A percentile compares a stretch with the other conserved stretches of the same genome.
Conservation (phyloP, 53 echinoderm and acorn worm genomes). For the Apostichopus leukothele region DNA sequence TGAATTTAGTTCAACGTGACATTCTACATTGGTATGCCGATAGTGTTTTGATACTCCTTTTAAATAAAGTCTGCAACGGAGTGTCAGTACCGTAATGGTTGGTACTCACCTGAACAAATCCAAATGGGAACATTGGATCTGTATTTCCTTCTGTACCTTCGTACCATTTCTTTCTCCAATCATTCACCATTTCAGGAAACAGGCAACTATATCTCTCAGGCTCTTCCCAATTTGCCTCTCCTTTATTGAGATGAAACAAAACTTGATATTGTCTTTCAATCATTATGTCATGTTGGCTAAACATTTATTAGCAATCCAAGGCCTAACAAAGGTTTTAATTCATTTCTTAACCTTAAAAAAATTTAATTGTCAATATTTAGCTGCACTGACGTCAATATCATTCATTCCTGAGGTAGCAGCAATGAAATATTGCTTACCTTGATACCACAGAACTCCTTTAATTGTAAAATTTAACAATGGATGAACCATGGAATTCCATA, state of each 20-base stretch:
- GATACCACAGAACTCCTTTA: conserved; percentile 91
- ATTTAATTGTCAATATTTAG: too few relatives aligned
- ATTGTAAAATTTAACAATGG: conserved; percentile 85
- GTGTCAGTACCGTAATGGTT: too few relatives aligned
- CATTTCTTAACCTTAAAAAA: too few relatives aligned
- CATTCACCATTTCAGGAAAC: conserved; percentile 74
- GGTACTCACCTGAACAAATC: conserved; percentile 85
- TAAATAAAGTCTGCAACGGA: too few relatives aligned
- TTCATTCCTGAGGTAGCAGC: too few relatives aligned
- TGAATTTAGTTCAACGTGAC: too few relatives aligned
- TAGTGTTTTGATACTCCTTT: too few relatives aligned
- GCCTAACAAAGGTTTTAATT: too few relatives aligned
- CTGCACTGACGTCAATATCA: too few relatives aligned
- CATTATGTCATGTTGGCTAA: neutral
- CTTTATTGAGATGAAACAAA: conserved; percentile 41
- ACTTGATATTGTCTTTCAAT: neutral
- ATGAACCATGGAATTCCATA: conserved; percentile 95
- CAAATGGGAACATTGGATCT: conserved; percentile 77
- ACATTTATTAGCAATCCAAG: too few relatives aligned
- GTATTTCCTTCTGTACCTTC: conserved; percentile 57
- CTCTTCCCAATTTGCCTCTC: conserved; percentile 70
- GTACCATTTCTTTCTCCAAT: conserved; percentile 80
- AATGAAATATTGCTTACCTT: conserved; percentile 53
- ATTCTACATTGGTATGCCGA: too few relatives aligned
- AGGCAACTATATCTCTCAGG: conserved; percentile 73